These are phyloP conservation scores for Diplodus puntazzo DNA, from an alignment of 2,797 vertebrate genomes.

Conservation along the genomic window DNA sequence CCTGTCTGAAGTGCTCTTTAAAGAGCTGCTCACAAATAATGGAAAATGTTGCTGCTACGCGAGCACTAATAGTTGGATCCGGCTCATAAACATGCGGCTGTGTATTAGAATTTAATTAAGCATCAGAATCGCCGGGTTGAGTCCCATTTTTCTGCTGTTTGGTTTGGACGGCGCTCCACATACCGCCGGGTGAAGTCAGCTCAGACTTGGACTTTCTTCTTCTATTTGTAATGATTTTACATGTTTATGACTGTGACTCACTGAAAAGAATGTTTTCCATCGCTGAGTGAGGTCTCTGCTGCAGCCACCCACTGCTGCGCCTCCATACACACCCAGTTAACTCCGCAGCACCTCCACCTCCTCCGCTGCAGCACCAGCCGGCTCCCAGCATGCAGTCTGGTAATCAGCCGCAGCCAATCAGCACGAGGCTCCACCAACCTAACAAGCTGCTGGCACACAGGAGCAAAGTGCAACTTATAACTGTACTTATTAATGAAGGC, in stretches of 20 bases:
- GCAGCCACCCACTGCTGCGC: constrained; percentile 26
- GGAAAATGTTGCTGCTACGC: constrained; percentile 58
- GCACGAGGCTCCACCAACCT: background rate
- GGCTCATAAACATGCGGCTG: constrained; percentile 53
- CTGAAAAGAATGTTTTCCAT: constrained; percentile 58
- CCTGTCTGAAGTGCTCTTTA: constrained; percentile 63
- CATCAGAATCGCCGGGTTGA: constrained; percentile 42
- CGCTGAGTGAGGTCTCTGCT: constrained; percentile 55
- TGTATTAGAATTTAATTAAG: constrained; percentile 57
- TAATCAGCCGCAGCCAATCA: constrained; percentile 2
- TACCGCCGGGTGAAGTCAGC: constrained; percentile 42
- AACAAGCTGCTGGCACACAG: background rate
- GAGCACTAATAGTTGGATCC: constrained; percentile 42
- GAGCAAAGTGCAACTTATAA: background rate
- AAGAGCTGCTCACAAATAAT: constrained; percentile 56
- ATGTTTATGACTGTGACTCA: constrained; percentile 55
- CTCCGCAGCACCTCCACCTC: constrained; percentile 25
- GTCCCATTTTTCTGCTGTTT: constrained; percentile 50
- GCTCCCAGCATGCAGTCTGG: constrained; percentile 19
- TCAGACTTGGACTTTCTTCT: background rate
- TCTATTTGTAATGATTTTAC: constrained; percentile 57
- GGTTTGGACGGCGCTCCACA: constrained; percentile 37
- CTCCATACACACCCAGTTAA: constrained; percentile 4
- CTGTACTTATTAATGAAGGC: background rate
- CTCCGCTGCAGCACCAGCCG: background rate